phyloP scores from a whole-genome alignment of 2,797 vertebrate genomes.

The Megalops cyprinoides region DNA sequence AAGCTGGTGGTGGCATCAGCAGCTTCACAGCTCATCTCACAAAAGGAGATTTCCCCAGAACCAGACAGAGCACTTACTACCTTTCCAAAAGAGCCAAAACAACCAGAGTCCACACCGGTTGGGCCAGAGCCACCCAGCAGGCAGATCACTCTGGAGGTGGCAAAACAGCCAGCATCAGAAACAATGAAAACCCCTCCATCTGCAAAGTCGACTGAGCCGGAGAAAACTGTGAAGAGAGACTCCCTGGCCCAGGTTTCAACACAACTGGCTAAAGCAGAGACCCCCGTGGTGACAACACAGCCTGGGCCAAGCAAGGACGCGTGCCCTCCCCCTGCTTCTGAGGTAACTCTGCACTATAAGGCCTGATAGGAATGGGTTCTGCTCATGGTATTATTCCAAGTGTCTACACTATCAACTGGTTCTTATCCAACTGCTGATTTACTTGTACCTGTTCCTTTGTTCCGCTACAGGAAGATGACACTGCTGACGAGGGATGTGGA shows the following conservation, averaged over 20 bases:
- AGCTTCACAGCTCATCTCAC: too few relatives aligned
- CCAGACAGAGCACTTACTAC: background rate
- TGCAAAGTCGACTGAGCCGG: background rate
- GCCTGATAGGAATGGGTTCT: conserved; percentile 1
- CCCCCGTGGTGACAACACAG: conserved; percentile 12
- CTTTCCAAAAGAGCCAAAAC: background rate
- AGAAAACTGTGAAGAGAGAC: background rate
- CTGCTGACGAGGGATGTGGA: conserved; percentile 28
- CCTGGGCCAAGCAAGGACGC: conserved; percentile 1
- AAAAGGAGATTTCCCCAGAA: background rate
- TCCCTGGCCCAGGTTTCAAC: background rate
- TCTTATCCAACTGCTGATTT: background rate
- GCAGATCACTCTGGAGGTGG: background rate
- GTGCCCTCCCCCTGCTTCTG: background rate
- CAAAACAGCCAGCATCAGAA: background rate
- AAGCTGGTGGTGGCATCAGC: too few relatives aligned
- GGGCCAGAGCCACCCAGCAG: background rate
- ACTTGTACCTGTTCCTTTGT: background rate
- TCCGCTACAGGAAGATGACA: conserved; percentile 30
- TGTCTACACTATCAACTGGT: too few relatives aligned
- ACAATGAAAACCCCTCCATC: too few relatives aligned
- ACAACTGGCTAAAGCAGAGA: background rate
- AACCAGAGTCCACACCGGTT: too few relatives aligned
- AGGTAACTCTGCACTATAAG: conserved; percentile 22
- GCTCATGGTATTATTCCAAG: too few relatives aligned